A percentile compares a stretch with the other conserved stretches of the same genome.
Evolutionary conservation across 2,113 vertebrate genomes (phyloP).

Genomic region (Petrocephalus zakoni): DNA sequence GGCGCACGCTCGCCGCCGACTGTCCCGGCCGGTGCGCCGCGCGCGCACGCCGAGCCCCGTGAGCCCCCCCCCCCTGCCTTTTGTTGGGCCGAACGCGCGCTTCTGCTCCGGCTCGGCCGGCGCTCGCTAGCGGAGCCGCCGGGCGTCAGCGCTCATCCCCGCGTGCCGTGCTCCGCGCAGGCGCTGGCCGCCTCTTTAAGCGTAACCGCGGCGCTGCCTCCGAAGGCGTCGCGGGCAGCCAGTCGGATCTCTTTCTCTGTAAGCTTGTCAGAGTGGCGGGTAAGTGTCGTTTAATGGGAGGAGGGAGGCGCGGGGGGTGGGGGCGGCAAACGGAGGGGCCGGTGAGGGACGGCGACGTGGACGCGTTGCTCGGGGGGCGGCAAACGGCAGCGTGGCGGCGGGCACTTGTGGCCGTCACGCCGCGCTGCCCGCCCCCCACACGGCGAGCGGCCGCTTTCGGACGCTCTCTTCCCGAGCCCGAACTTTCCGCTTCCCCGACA

Average conservation of each 20-base stretch:
- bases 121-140: slow-evolving; percentile 49
- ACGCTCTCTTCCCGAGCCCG: no score
- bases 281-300: slow-evolving; percentile 52
- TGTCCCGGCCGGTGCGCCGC: slow-evolving; percentile 42
- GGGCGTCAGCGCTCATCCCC: slow-evolving; percentile 35
- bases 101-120: slow-evolving; percentile 41
- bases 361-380: not conserved
- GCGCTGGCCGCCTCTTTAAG: slow-evolving; percentile 51
- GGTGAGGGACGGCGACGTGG: slow-evolving; percentile 33
- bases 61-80: slow-evolving; percentile 71
- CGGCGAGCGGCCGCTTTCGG: no score
- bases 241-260: slow-evolving; percentile 47
- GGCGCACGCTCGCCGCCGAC: slow-evolving; percentile 26
- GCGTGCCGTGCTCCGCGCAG: slow-evolving; percentile 44
- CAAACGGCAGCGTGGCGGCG: not conserved
- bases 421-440: no score
- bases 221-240: slow-evolving; percentile 60
- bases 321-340: not conserved
- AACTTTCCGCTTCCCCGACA: slow-evolving; percentile 1
- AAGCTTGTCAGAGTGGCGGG: slow-evolving; percentile 70
- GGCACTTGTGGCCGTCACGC: slow-evolving; percentile 5
- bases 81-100: slow-evolving; percentile 75
- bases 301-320: slow-evolving; percentile 9
- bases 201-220: slow-evolving; percentile 46
- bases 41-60: slow-evolving; percentile 52